Conservation (phyloP, 2,888 invertebrate genomes). For the Herminia tarsipennalis region DNA sequence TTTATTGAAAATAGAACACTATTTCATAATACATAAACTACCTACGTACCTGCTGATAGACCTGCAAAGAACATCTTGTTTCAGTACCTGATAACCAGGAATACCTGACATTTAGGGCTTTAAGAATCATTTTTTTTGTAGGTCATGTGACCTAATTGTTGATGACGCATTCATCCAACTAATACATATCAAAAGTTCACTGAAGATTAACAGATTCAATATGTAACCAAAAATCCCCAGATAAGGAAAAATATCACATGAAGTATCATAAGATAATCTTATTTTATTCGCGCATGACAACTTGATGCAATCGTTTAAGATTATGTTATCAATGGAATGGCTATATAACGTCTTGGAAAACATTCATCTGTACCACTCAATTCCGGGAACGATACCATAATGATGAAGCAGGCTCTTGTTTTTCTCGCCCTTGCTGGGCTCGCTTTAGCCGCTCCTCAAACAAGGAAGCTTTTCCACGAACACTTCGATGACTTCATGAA, state of each 20-base stretch:
- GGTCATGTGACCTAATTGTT: no score
- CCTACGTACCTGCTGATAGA: no score
- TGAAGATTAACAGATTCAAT: neutral
- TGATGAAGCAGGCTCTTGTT: constrained; percentile 58
- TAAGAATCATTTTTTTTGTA: no score
- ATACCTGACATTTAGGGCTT: no score
- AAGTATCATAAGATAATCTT: constrained; percentile 18
- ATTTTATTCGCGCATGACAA: constrained; percentile 36
- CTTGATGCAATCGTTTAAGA: constrained; percentile 14
- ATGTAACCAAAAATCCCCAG: neutral
- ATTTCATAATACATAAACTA: no score
- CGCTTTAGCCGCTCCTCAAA: constrained; percentile 59
- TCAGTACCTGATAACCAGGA: no score
- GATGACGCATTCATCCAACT: no score
- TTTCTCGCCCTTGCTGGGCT: constrained; percentile 54
- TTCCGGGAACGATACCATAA: constrained; percentile 34
- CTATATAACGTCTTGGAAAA: constrained; percentile 43
- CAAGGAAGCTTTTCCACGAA: constrained; percentile 68
- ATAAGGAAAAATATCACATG: constrained; percentile 11
- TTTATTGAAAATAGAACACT: no score
- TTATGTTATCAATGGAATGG: constrained; percentile 27
- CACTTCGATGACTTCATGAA: constrained; percentile 66
- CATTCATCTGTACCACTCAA: constrained; percentile 26
- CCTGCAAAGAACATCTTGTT: no score
- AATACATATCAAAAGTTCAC: no score